Evolutionary conservation across 2,113 vertebrate species (phyloP).

Genomic region (Sceloporus undulatus): DNA sequence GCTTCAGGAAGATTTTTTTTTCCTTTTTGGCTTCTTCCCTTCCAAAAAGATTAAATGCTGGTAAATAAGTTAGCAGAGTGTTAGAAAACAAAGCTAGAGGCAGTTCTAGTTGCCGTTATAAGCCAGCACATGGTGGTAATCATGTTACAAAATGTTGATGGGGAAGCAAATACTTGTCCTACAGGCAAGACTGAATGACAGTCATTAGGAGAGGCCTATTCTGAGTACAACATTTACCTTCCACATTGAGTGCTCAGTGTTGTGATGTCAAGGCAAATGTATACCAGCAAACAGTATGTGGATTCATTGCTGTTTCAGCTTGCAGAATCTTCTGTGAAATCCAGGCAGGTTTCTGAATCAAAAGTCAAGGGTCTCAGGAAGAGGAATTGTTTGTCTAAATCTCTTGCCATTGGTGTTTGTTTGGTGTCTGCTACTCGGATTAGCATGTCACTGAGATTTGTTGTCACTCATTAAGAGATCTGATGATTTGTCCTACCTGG

Average conservation of each 20-base stretch:
- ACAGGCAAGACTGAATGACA: background rate
- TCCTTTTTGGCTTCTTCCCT: background rate
- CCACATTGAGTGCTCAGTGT: background rate
- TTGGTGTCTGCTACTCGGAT: background rate
- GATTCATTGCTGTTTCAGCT: background rate
- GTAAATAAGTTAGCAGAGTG: constrained; percentile 19
- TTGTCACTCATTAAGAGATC: background rate
- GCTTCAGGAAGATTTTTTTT: background rate
- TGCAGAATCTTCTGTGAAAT: background rate
- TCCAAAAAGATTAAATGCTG: background rate
- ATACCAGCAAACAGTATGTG: background rate
- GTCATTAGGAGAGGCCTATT: background rate
- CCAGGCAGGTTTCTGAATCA: background rate
- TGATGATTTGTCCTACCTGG: background rate
- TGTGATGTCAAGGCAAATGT: background rate
- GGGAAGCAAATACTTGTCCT: background rate
- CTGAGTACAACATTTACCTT: background rate
- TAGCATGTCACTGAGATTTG: background rate
- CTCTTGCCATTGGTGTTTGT: background rate
- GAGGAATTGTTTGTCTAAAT: background rate
- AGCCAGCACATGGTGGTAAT: background rate
- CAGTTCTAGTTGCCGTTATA: background rate
- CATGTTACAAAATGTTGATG: background rate
- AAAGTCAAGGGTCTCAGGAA: background rate
- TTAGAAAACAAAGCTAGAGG: background rate